Base-by-base conservation (phyloP, 35 echinoderm and acorn worm genomes). In the Acanthaster planci region DNA sequence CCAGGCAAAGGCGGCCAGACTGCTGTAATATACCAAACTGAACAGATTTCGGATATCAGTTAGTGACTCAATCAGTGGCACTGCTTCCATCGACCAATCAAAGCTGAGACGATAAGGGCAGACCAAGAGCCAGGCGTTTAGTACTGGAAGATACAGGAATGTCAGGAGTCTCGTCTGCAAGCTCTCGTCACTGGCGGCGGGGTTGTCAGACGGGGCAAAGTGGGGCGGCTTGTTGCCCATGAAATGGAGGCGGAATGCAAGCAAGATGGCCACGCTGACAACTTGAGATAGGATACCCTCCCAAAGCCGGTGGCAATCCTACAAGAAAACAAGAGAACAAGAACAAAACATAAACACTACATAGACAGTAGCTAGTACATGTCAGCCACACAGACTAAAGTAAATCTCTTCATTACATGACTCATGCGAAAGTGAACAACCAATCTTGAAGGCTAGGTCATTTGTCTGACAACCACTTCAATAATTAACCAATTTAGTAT, bases 11-110 rank as follows among this genome's bases (percentile, higher is more conserved):
- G 64, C 29, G 8, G 64, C 26, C 36, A 67, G 31, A 26, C 54
- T 39, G 44, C 29, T 40, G 56, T 95, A 95, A 76, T 91, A 87
- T 10, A 26, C 6, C 1, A 95, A 19, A 79, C 78, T 91, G 42
- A 38, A 78, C 39, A 94, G 17, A 52, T 99, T 99, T 50, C 96
- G 83, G 44, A 76, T 17, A 76, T 94, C 96, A 52, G 57, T 31
- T 32, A 94, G 29, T n/a, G 85, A 82, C 53, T 87, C 82, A 22
- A 99, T 80, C 6, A 94, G 67, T 8, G 96, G 92, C 38, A 99
- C 79, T 7, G 92, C 86, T 76, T 87, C 96, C 96, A 99, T 99
- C 15, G 96, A 99, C 96, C 96, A 99, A 94, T 99, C 96, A 94
- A 99, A 99, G 47, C 96, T 99, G 1, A 99, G 92, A 18, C 23